Percentiles rank a stretch among this genome's conserved stretches.
Evolutionary conservation across 1,140 invertebrate species (phyloP).

Genomic region (Zaprionus camerounensis): DNA sequence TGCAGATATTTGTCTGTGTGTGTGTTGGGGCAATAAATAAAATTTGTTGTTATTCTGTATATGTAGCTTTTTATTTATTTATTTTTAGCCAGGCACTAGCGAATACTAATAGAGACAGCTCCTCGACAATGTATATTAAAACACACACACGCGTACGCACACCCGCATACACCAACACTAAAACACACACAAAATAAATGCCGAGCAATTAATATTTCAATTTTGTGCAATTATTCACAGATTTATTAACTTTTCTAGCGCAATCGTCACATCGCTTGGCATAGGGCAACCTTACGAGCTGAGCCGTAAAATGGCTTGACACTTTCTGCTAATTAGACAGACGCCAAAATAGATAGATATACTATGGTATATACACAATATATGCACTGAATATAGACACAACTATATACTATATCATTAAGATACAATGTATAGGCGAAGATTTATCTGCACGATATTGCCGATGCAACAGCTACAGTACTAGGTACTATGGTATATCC

Average conservation of each 20-base stretch:
- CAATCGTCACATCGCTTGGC: constrained; percentile 51
- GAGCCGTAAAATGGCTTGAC: constrained; percentile 67
- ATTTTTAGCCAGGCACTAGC: constrained; percentile 78
- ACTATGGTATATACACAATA: constrained; percentile 17
- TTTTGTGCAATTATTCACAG: constrained; percentile 70
- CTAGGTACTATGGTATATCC: constrained; percentile 38
- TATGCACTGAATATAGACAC: constrained; percentile 18
- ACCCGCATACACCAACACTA: constrained; percentile 3
- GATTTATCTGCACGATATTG: constrained; percentile 24
- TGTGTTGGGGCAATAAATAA: constrained; percentile 79
- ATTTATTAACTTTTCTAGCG: constrained; percentile 72
- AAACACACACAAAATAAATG: constrained; percentile 64
- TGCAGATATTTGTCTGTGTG: constrained; percentile 31
- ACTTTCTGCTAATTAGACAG: constrained; percentile 64
- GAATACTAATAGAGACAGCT: constrained; percentile 68
- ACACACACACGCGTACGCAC: constrained; percentile 22
- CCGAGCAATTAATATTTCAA: constrained; percentile 75
- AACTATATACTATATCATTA: constrained; percentile 1
- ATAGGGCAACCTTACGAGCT: constrained; percentile 58
- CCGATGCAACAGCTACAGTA: constrained; percentile 7
- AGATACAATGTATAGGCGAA: constrained; percentile 10
- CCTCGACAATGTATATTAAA: constrained; percentile 59
- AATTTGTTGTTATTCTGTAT: constrained; percentile 75
- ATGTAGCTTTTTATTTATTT: constrained; percentile 65
- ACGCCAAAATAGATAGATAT: constrained; percentile 33